Base-by-base conservation (phyloP, 2,113 vertebrate genomes). In the Sinocyclocheilus anshuiensis region DNA sequence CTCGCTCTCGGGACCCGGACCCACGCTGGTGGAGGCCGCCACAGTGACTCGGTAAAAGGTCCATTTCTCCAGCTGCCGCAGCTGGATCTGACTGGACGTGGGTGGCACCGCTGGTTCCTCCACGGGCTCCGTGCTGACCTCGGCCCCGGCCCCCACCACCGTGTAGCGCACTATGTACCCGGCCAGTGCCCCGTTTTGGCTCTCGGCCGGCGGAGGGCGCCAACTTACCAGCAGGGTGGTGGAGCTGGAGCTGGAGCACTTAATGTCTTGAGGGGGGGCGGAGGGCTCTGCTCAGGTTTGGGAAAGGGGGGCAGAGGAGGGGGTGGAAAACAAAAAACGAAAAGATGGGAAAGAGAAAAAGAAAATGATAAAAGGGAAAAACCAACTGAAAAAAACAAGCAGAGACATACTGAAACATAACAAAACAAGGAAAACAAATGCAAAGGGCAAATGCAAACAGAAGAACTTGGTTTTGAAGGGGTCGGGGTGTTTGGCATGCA, bases 181-280 rank as follows among this genome's bases (percentile, higher is more conserved):
- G 90, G 93, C 96, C 96, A 99, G 96, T 95, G 91, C 93, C 87
- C 98, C 98, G 79, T 99, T 99, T 92, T 97, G 98, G 95, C 96
- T 97, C 88, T 96, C 95, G 87, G 95, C 92, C 81, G 97, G 96
- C 39, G 97, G 98, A 89, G 98, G 96, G 92, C 89, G 96, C 97
- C 98, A 99, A 99, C 97, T 97, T 98, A 99, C 98, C 97, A 97
- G 95, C 96, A 99, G 96, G 95, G 95, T 95, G 90, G 98, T 99
- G 94, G 98, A 99, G 94, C 96, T 97, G 92, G 96, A 93, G 95
- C 96, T 97, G 96, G 95, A 95, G 92, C 98, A 99, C 94, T 97
- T 97, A 96, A 98, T 95, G 87, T 98, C 97, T 97, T 97, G 97
- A 95, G 98, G 98, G 95, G 98, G 97, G 95, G 97, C 97, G 86